These are phyloP conservation scores for Habroteleia sp. DNA, from an alignment of 2,888 invertebrate genomes.

Conservation along the genomic window DNA sequence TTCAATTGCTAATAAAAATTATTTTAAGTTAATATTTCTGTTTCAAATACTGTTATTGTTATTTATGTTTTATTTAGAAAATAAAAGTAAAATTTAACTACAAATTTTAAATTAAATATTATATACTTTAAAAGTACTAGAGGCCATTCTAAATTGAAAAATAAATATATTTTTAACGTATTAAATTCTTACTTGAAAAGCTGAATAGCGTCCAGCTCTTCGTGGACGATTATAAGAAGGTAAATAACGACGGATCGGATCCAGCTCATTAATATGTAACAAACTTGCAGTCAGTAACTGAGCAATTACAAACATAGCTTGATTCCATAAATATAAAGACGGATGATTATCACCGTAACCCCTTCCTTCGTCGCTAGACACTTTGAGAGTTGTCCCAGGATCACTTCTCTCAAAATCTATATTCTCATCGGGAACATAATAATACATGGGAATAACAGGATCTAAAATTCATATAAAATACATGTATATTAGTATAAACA, in stretches of 20 bases:
- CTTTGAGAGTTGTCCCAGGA: constrained; percentile 86
- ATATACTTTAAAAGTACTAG: too few relatives aligned
- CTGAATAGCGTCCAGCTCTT: constrained; percentile 95
- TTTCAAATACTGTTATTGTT: too few relatives aligned
- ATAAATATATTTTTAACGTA: too few relatives aligned
- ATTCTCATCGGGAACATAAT: constrained; percentile 88
- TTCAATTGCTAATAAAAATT: too few relatives aligned
- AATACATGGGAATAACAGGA: constrained; percentile 97
- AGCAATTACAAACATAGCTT: constrained; percentile 96
- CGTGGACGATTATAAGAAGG: constrained; percentile 97
- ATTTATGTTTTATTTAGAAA: constrained; percentile 54
- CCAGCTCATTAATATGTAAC: constrained; percentile 96
- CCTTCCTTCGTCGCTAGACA: constrained; percentile 84
- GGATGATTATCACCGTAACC: constrained; percentile 64
- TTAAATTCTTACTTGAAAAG: constrained; percentile 98
- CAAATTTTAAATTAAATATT: too few relatives aligned
- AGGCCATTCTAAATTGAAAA: too few relatives aligned
- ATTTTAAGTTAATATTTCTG: too few relatives aligned
- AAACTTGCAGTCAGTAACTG: constrained; percentile 94
- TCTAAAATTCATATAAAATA: too few relatives aligned
- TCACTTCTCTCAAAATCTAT: constrained; percentile 87
- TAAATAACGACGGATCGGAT: constrained; percentile 96
- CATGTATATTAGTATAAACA: too few relatives aligned
- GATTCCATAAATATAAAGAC: constrained; percentile 88
- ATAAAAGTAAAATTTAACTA: not conserved